Conservation (phyloP, 1,140 invertebrate genomes). For the Sitobion miscanthi region DNA sequence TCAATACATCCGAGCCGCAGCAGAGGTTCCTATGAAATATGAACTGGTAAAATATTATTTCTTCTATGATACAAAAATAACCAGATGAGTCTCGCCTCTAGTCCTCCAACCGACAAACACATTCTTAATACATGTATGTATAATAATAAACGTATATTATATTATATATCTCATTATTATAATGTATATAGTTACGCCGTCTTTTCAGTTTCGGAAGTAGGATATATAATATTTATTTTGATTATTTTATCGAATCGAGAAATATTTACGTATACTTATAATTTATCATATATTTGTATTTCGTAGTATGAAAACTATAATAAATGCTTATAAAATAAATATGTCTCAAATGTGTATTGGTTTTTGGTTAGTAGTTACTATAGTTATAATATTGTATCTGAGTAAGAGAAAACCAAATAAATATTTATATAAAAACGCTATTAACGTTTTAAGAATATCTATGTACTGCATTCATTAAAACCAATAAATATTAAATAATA, state of each 20-base stretch:
- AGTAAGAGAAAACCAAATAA: too few species aligned
- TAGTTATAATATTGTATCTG: too few species aligned
- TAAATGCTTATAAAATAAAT: neutral
- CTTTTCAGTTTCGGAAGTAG: neutral
- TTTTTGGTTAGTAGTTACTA: neutral
- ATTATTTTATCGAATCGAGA: neutral
- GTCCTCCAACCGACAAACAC: neutral
- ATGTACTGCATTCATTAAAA: neutral
- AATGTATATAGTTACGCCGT: neutral
- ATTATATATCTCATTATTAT: neutral
- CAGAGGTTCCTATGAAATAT: slow-evolving; percentile 41
- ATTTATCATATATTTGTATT: too few species aligned
- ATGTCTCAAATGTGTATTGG: neutral
- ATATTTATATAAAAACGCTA: neutral
- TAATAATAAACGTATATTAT: neutral
- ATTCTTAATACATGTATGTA: neutral
- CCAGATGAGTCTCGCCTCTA: neutral
- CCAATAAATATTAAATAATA: neutral
- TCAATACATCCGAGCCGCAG: neutral
- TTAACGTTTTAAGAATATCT: neutral
- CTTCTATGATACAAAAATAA: slow-evolving; percentile 35
- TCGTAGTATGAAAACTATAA: neutral
- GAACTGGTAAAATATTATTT: slow-evolving; percentile 49
- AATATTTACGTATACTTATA: neutral
- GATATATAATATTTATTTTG: neutral